Base-by-base conservation (phyloP, 2,797 vertebrate species). In the Phataginus tricuspis region DNA sequence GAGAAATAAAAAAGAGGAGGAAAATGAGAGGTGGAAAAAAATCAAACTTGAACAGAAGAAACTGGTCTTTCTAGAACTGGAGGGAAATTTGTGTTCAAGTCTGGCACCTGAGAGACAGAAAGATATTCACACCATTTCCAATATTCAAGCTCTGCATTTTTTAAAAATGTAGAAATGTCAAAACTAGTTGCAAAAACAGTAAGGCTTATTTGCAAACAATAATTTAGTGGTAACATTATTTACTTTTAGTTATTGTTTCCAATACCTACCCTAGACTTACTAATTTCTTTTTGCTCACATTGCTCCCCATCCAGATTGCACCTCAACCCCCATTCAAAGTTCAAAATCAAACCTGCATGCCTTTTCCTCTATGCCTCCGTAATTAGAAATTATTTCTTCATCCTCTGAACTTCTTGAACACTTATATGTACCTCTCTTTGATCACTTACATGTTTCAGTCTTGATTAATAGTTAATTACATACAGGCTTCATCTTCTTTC, bases 141-240 rank as follows among this genome's bases (percentile, higher is more conserved):
- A 7, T 80, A 29, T 66, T 53, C 66, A 12, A 84, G 39, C 74
- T 53, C 15, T 49, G 27, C 10, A 78, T 18, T 37, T 74, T 91
- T 66, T 45, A 27, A 45, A 77, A 95, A 87, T 31, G 23, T 88
- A 82, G 14, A 93, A 95, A 85, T 91, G 34, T 21, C 31, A 91
- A 80, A 94, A 94, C 18, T 45, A 18, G 9, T 71, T 92, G 64
- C 31, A 59, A 80, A 82, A 79, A 78, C 39, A 19, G 13, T 61
- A 55, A 83, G 4, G 29, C 19, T 91, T 91, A 55, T 68, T 93
- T 94, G 74, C 25, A 72, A 93, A 55, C 25, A 69, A 37, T 57
- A 63, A 75, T 72, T 88, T 74, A 94, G 31, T 82, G 29, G 53
- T 69, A 59, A 55, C 59, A 78, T 49, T 64, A 86, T 23, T 66